Evolutionary conservation across 2,888 invertebrate species (phyloP).

Genomic region (Pollenia amentaria): DNA sequence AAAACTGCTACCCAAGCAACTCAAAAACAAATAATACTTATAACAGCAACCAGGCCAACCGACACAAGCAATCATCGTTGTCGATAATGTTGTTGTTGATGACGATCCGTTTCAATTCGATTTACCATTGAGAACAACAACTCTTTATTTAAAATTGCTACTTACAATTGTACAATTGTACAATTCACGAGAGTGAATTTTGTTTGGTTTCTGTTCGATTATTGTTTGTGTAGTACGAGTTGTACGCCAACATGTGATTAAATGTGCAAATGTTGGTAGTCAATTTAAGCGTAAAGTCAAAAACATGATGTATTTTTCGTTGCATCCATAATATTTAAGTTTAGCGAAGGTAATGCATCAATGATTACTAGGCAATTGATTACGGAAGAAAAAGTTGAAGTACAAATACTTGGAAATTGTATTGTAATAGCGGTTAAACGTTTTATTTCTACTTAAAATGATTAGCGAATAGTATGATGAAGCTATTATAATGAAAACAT

Average conservation of each 20-base stretch:
- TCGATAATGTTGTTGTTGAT: slow-evolving; percentile 26
- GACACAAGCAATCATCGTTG: slow-evolving; percentile 40
- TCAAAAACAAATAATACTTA: slow-evolving; percentile 19
- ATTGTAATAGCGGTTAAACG: slow-evolving; percentile 11
- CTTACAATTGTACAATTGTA: slow-evolving; percentile 24
- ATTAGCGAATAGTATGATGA: slow-evolving; percentile 36
- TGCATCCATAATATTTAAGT: slow-evolving; percentile 26
- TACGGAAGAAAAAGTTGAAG: background rate
- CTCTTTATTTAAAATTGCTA: slow-evolving; percentile 63
- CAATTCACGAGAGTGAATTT: slow-evolving; percentile 33
- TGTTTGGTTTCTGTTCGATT: background rate
- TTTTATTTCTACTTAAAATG: slow-evolving; percentile 34
- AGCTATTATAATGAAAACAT: slow-evolving; percentile 19
- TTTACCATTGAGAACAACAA: slow-evolving; percentile 52
- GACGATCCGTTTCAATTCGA: slow-evolving; percentile 44
- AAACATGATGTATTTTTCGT: slow-evolving; percentile 26
- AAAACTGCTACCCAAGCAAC: slow-evolving; percentile 36
- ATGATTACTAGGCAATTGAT: slow-evolving; percentile 65
- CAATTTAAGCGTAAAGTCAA: slow-evolving; percentile 23
- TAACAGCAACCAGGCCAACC: background rate
- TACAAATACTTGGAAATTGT: slow-evolving; percentile 60
- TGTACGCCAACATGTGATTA: slow-evolving; percentile 67
- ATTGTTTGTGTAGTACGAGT: slow-evolving; percentile 16
- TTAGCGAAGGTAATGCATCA: slow-evolving; percentile 64
- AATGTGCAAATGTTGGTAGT: slow-evolving; percentile 50